These are phyloP conservation scores for Andricus quercusramuli DNA, from an alignment of 2,888 invertebrate species.

Conservation along the genomic window DNA sequence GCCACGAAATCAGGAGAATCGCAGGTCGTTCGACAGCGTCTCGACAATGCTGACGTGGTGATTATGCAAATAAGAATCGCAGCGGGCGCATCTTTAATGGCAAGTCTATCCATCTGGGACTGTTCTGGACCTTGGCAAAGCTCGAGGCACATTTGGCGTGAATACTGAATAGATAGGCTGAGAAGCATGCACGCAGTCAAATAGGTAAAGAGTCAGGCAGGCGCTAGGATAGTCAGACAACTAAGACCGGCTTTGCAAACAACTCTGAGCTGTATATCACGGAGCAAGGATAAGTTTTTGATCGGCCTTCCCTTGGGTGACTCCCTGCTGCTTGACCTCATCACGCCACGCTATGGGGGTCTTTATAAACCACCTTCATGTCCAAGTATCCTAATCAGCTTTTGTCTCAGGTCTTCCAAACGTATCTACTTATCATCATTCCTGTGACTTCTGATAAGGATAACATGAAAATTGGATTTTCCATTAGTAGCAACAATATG, in stretches of 20 bases:
- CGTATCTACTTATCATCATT: slow-evolving; percentile 46
- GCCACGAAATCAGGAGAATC: neutral
- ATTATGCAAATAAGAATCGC: slow-evolving; percentile 74
- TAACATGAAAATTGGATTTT: neutral
- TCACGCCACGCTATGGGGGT: slow-evolving; percentile 77
- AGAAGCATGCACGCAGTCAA: slow-evolving; percentile 58
- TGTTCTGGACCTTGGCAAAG: slow-evolving; percentile 4
- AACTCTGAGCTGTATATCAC: slow-evolving; percentile 72
- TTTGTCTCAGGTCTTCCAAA: slow-evolving; percentile 72
- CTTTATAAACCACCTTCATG: slow-evolving; percentile 72
- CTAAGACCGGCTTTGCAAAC: slow-evolving; percentile 59
- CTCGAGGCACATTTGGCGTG: slow-evolving; percentile 45
- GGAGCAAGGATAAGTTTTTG: slow-evolving; percentile 73
- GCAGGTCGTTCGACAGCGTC: slow-evolving; percentile 12
- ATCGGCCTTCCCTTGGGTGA: slow-evolving; percentile 72
- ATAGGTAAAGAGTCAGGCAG: slow-evolving; percentile 56
- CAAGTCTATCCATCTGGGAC: slow-evolving; percentile 23
- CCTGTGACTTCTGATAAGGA: neutral
- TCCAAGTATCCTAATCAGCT: slow-evolving; percentile 73
- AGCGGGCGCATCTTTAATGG: slow-evolving; percentile 75
- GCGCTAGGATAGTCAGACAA: slow-evolving; percentile 56
- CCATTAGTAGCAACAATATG: too few relatives aligned
- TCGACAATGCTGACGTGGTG: slow-evolving; percentile 67
- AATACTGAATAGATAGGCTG: slow-evolving; percentile 52
- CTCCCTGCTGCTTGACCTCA: slow-evolving; percentile 77